These are phyloP conservation scores for Eilema sororculum DNA, from an alignment of 2,888 invertebrate genomes.

Conservation along the genomic window DNA sequence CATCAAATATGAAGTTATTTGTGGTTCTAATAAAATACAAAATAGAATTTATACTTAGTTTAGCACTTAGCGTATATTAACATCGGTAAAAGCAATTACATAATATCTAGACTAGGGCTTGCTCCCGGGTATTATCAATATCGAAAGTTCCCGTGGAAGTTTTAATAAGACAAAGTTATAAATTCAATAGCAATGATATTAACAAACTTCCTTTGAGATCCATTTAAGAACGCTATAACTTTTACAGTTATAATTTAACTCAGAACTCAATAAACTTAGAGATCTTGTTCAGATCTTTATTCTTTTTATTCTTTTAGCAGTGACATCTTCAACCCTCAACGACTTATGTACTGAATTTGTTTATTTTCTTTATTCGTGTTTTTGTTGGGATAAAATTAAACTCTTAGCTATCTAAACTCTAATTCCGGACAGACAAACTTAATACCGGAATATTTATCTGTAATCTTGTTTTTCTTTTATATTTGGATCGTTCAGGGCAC, in stretches of 20 bases:
- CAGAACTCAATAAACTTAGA: background rate
- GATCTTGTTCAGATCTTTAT: background rate
- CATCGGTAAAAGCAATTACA: background rate
- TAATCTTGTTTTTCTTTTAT: no score
- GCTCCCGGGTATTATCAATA: background rate
- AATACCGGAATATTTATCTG: background rate
- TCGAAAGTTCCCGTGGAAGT: slow-evolving; percentile 20
- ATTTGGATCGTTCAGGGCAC: background rate
- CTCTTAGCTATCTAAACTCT: background rate
- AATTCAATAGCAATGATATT: slow-evolving; percentile 2
- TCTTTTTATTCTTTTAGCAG: background rate
- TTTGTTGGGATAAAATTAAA: background rate
- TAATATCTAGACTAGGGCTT: background rate
- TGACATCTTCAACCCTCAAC: background rate
- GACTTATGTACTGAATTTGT: background rate
- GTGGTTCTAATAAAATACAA: background rate
- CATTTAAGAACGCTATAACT: background rate
- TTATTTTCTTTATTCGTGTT: background rate
- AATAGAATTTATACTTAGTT: no score
- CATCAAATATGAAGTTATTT: background rate
- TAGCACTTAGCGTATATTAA: background rate
- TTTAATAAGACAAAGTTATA: background rate
- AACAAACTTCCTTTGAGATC: background rate
- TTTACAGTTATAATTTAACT: background rate
- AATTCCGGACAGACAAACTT: no score